Conservation (phyloP, 2,888 invertebrate species). For the Mimas tiliae region DNA sequence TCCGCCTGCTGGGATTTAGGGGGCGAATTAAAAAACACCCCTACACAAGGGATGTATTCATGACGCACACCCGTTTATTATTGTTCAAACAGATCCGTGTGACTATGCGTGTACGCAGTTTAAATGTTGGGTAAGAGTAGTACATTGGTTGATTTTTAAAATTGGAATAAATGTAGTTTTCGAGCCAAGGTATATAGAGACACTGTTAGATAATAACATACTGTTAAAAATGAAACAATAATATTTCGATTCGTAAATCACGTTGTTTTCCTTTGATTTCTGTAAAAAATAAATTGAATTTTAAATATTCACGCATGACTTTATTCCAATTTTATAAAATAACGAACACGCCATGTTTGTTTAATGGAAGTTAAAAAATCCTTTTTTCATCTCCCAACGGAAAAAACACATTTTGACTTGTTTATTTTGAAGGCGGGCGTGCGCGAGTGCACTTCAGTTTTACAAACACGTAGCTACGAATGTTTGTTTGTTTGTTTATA, state of each 20-base stretch:
- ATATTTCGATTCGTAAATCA: background rate
- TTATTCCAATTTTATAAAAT: slow-evolving; percentile 25
- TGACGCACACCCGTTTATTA: slow-evolving; percentile 45
- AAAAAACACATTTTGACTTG: slow-evolving; percentile 68
- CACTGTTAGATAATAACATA: background rate
- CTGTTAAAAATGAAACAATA: too few relatives aligned
- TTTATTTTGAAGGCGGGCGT: slow-evolving; percentile 75
- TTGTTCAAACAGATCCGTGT: slow-evolving; percentile 17
- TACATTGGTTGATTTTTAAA: background rate
- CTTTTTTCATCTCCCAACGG: slow-evolving; percentile 28
- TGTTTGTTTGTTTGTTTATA: slow-evolving; percentile 62
- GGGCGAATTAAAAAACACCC: slow-evolving; percentile 69
- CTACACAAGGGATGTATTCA: slow-evolving; percentile 57
- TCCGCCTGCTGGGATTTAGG: slow-evolving; percentile 75
- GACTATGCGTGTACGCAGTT: slow-evolving; percentile 15
- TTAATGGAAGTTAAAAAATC: slow-evolving; percentile 32
- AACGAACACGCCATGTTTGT: slow-evolving; percentile 32
- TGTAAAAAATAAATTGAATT: background rate
- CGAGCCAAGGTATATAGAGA: background rate
- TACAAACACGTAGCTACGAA: slow-evolving; percentile 58
- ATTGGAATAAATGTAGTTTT: background rate
- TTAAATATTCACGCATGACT: slow-evolving; percentile 4
- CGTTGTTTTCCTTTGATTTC: background rate
- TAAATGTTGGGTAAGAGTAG: background rate
- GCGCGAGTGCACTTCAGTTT: slow-evolving; percentile 67